Evolutionary conservation across 2,888 invertebrate genomes (phyloP), one percentile per base, ranked within the genome.

Genomic region (Eupithecia vulgata): DNA sequence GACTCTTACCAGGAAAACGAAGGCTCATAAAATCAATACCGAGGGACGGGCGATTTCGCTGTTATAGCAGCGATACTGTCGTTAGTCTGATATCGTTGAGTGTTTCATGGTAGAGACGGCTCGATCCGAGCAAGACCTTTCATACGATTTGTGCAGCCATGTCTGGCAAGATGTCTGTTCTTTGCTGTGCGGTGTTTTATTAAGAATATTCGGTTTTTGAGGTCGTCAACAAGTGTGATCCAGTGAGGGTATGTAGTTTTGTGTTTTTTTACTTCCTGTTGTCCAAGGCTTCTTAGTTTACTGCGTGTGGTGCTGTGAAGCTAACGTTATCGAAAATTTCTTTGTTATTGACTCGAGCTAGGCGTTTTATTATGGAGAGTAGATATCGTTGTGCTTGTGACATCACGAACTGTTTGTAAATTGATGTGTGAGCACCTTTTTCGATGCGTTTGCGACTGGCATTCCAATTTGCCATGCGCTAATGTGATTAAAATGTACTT

Each of bases 111-210:
- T 93, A 90, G 75, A 73, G 79, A 84, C 78, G 78, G 81, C 83
- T 82, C 85, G 86, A 85, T 81, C 84, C 84, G 85, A 84, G 85
- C 84, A 85, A 86, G 87, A 85, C 87, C 90, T 90, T 87, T 86
- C 85, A 88, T 88, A 88, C 90, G 90, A 92, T 91, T 90, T 92
- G 90, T 88, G 90, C 90, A 88, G 88, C 93, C 93, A 93, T 92
- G 93, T 92, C 92, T 72, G 74, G 89, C 84, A 85, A 85, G 81
- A 82, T 87, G 87, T 88, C 86, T 68, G 66, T 89, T 84, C 89
- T 88, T 89, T 88, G 89, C 89, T 90, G 87, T 89, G 88, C 89
- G 89, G 85, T 85, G 88, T 88, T 92, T 83, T 86, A 87, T 87
- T 83, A 84, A 84, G 85, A 88, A 88, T 88, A 90, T 89, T 89